Percentiles rank a stretch among this genome's conserved stretches.
Conservation (phyloP, 2,888 invertebrate genomes). For the Cenopis cana region DNA sequence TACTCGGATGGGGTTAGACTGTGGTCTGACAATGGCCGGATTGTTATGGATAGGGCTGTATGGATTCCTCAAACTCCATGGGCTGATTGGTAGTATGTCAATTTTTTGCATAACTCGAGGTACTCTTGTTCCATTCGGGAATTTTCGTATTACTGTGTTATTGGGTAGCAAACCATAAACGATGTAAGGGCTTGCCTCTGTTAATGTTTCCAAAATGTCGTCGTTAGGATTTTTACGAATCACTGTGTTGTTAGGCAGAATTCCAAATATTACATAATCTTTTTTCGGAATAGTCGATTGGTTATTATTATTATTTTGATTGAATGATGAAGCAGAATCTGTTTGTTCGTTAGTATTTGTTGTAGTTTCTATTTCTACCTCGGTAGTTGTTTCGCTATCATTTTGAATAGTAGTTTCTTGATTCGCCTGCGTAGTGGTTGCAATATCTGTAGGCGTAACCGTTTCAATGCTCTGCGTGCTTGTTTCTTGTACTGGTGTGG, state of each 20-base stretch:
- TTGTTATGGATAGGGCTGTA: slow-evolving; percentile 86
- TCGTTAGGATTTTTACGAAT: slow-evolving; percentile 90
- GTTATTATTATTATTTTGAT: slow-evolving; percentile 58
- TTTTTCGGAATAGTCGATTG: slow-evolving; percentile 80
- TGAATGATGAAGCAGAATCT: slow-evolving; percentile 56
- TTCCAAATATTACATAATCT: slow-evolving; percentile 91
- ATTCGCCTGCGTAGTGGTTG: slow-evolving; percentile 45
- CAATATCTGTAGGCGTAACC: slow-evolving; percentile 52
- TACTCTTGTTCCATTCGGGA: slow-evolving; percentile 91
- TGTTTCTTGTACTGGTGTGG: slow-evolving; percentile 49
- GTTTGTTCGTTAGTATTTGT: slow-evolving; percentile 54
- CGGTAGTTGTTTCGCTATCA: slow-evolving; percentile 56
- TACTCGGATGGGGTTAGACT: slow-evolving; percentile 86
- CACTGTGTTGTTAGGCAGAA: slow-evolving; percentile 91
- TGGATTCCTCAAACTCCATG: slow-evolving; percentile 85
- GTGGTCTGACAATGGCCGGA: slow-evolving; percentile 84
- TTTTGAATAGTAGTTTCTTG: slow-evolving; percentile 53
- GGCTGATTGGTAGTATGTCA: slow-evolving; percentile 86
- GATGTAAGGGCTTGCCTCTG: slow-evolving; percentile 89
- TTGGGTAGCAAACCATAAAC: slow-evolving; percentile 91
- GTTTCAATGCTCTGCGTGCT: slow-evolving; percentile 51
- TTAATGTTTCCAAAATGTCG: slow-evolving; percentile 87
- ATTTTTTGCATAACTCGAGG: slow-evolving; percentile 87
- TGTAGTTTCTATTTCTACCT: slow-evolving; percentile 54
- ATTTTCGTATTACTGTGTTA: slow-evolving; percentile 91